These are phyloP conservation scores for Capreolus pygargus DNA, from an alignment of 2,113 vertebrate genomes.

Conservation along the genomic window DNA sequence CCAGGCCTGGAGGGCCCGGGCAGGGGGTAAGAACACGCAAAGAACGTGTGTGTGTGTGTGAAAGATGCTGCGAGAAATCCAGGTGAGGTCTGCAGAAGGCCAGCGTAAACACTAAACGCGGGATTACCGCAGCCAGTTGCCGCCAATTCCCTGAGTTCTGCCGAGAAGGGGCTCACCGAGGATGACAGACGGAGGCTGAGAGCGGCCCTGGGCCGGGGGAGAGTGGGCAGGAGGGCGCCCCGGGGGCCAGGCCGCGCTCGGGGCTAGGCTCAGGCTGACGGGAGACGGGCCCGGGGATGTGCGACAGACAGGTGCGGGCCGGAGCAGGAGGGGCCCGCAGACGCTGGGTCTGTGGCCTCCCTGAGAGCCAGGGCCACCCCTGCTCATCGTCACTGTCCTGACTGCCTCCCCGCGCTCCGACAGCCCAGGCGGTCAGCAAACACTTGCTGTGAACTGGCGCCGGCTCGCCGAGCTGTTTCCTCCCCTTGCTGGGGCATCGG, in stretches of 20 bases:
- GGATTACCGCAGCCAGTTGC: background rate
- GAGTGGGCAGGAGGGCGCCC: background rate
- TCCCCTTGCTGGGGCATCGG: rapidly evolving
- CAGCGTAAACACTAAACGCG: background rate
- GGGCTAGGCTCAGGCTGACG: background rate
- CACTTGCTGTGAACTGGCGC: too few species aligned
- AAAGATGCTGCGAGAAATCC: background rate
- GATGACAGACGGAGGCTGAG: background rate
- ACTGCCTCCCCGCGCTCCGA: background rate
- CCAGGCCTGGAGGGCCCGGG: background rate
- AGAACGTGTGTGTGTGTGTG: rapidly evolving
- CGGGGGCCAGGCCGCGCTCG: background rate
- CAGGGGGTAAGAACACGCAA: rapidly evolving
- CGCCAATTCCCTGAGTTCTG: too few species aligned
- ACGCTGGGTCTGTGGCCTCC: background rate
- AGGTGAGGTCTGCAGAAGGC: background rate
- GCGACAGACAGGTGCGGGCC: background rate
- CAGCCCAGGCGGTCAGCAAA: rapidly evolving
- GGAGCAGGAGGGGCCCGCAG: background rate
- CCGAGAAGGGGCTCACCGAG: background rate
- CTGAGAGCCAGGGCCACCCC: background rate
- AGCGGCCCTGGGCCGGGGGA: background rate
- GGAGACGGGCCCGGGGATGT: background rate
- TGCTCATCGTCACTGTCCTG: background rate
- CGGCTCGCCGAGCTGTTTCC: background rate